Evolutionary conservation across 2,888 invertebrate species (phyloP).

Genomic region (Lissonota sp.): DNA sequence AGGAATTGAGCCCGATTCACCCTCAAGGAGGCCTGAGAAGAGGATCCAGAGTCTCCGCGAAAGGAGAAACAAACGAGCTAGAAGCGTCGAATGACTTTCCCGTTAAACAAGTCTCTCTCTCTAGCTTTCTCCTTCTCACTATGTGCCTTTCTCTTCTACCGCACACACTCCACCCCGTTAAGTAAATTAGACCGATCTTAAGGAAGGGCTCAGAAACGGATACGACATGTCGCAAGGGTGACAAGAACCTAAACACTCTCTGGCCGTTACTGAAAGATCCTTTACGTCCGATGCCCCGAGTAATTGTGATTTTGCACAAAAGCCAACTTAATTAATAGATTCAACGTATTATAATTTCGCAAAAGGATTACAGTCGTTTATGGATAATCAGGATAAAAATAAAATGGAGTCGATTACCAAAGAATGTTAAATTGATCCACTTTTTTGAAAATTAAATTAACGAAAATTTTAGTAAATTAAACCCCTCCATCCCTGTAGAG

Average conservation of each 20-base stretch:
- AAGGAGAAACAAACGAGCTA: constrained; percentile 55
- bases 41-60: constrained; percentile 45
- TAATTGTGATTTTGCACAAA: neutral
- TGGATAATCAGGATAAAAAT: no score
- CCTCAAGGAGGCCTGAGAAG: constrained; percentile 64
- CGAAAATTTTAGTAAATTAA: no score
- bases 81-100: constrained; percentile 64
- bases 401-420: no score
- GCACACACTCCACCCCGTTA: constrained; percentile 70
- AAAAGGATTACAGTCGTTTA: no score
- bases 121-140: constrained; percentile 62
- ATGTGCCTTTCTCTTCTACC: constrained; percentile 71
- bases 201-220: constrained; percentile 36
- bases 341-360: neutral
- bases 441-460: no score
- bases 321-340: constrained; percentile 10
- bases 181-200: constrained; percentile 75
- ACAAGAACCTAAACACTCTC: constrained; percentile 51
- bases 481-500: no score
- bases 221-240: constrained; percentile 49
- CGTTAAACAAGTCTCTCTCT: constrained; percentile 30
- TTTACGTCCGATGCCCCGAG: neutral
- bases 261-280: constrained; percentile 7
- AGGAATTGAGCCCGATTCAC: constrained; percentile 58
- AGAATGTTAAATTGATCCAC: no score